Evolutionary conservation across 2,888 invertebrate species (phyloP).

Genomic region (Trissonchulus latispiculum): DNA sequence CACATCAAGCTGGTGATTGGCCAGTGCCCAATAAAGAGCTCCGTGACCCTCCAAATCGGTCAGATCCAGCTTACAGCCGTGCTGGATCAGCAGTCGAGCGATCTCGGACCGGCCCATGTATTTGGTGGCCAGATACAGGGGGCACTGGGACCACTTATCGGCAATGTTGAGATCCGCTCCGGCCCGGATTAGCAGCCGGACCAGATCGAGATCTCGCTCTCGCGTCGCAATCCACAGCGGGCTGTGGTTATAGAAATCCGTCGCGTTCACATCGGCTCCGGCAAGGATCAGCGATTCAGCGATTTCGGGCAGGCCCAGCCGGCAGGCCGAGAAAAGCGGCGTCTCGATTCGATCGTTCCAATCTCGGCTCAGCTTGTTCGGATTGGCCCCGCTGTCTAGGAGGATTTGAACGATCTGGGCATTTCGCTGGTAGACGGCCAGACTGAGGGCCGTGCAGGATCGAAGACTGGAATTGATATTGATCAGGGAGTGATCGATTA

Average conservation of each 20-base stretch:
- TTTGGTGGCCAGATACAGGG: conserved; percentile 31
- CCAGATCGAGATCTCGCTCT: conserved; percentile 26
- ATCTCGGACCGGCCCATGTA: conserved; percentile 28
- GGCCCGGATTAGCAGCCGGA: conserved; percentile 26
- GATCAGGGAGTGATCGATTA: conserved; percentile 30
- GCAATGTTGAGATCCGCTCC: conserved; percentile 26
- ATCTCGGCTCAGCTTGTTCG: conserved; percentile 44
- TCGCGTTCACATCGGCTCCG: conserved; percentile 43
- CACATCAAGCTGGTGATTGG: conserved; percentile 25
- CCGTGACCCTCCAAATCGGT: conserved; percentile 27
- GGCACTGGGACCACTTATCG: conserved; percentile 31
- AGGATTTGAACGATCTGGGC: conserved; percentile 41
- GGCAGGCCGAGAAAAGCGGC: conserved; percentile 45
- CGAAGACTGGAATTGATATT: conserved; percentile 40
- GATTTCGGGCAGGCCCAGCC: conserved; percentile 43
- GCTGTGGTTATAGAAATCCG: conserved; percentile 42
- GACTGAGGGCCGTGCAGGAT: conserved; percentile 44
- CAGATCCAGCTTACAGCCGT: conserved; percentile 28
- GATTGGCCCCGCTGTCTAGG: conserved; percentile 42
- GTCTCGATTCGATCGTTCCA: conserved; percentile 43
- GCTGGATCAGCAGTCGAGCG: conserved; percentile 25
- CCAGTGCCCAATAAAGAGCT: conserved; percentile 29
- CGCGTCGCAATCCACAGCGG: conserved; percentile 35
- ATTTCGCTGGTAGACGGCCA: conserved; percentile 42
- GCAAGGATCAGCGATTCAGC: conserved; percentile 37